Percentiles rank a stretch among this genome's conserved stretches.
Conservation (phyloP, 2,888 invertebrate genomes). For the Erebia aethiops region DNA sequence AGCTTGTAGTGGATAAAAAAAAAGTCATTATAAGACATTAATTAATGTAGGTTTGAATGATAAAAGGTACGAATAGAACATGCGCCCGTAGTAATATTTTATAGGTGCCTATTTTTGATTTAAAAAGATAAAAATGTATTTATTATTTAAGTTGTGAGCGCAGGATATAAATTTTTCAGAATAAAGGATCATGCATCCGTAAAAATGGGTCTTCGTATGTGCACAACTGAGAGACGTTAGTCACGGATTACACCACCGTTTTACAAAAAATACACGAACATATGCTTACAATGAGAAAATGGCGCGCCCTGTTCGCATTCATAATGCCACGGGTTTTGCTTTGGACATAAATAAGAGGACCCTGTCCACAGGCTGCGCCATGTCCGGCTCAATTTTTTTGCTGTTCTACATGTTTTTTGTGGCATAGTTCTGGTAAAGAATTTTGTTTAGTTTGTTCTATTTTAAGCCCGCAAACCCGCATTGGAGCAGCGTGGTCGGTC, state of each 20-base stretch:
- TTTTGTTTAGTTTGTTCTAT: conserved; percentile 7
- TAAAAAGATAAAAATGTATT: background rate
- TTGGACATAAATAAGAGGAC: conserved; percentile 63
- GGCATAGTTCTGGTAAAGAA: conserved; percentile 31
- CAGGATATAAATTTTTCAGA: conserved; percentile 15
- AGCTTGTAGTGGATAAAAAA: too few species aligned
- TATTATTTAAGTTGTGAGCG: background rate
- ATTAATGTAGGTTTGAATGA: too few species aligned
- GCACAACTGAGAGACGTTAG: conserved; percentile 33
- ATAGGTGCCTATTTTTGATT: background rate
- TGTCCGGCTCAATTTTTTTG: conserved; percentile 47
- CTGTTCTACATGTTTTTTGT: conserved; percentile 38
- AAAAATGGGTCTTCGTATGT: conserved; percentile 26
- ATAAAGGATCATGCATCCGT: conserved; percentile 27
- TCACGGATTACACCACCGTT: conserved; percentile 38
- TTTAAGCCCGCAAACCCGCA: background rate
- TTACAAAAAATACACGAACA: conserved; percentile 44
- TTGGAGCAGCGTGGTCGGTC: too few species aligned
- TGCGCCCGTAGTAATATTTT: too few species aligned
- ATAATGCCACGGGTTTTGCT: conserved; percentile 59
- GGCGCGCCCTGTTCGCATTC: conserved; percentile 59
- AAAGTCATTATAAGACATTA: too few species aligned
- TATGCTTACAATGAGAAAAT: conserved; percentile 44
- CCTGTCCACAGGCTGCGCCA: conserved; percentile 54
- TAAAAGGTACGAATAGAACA: too few species aligned